Conservation (phyloP, 2,888 invertebrate species). For the Tortrix viridana region DNA sequence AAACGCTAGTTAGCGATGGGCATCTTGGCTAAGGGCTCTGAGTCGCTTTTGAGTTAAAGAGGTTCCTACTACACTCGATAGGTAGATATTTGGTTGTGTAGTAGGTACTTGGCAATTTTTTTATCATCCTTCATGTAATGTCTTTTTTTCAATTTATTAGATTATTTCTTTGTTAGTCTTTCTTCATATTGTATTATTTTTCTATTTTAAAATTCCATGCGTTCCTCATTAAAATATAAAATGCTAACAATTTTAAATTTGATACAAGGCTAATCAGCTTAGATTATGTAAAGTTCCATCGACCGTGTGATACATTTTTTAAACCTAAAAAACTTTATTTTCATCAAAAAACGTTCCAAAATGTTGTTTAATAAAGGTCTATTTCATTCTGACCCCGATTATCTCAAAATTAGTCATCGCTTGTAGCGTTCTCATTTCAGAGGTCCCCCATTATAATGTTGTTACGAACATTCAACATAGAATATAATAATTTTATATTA, state of each 20-base stretch:
- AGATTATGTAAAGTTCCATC: neutral
- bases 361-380: conserved; percentile 17
- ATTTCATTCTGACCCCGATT: conserved; percentile 45
- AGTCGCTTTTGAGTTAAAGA: neutral
- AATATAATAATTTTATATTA: conserved; percentile 79
- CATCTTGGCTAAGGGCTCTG: too few relatives aligned
- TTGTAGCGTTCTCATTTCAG: conserved; percentile 73
- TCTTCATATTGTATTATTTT: neutral
- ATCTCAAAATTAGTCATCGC: conserved; percentile 70
- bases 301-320: neutral
- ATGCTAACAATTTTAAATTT: neutral
- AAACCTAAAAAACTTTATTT: conserved; percentile 6
- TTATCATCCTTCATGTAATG: too few relatives aligned
- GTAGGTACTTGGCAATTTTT: too few relatives aligned
- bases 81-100: too few relatives aligned
- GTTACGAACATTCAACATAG: conserved; percentile 73
- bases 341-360: conserved; percentile 20
- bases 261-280: neutral
- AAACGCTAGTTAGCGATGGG: too few relatives aligned
- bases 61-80: too few relatives aligned
- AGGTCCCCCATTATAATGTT: conserved; percentile 74
- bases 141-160: too few relatives aligned
- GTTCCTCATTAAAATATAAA: neutral
- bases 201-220: neutral
- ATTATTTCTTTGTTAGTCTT: too few relatives aligned